These are phyloP conservation scores for Callosobruchus maculatus DNA, from an alignment of 2,888 invertebrate species.

Conservation along the genomic window DNA sequence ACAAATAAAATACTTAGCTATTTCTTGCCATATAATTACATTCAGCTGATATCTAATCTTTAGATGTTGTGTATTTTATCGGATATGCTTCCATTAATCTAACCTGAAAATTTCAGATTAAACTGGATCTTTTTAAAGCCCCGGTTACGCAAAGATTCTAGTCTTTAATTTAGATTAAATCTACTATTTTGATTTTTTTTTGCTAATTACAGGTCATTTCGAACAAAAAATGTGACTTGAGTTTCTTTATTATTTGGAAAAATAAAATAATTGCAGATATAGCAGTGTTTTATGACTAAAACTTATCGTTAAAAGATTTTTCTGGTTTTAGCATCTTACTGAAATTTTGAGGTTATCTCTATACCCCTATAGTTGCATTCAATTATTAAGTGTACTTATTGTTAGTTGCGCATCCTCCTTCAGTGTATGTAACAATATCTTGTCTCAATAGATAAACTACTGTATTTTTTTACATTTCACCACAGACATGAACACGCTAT, in stretches of 20 bases:
- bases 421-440: conserved; percentile 25
- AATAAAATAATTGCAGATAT: no score
- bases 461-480: background rate
- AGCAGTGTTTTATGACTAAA: no score
- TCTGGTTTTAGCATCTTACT: background rate
- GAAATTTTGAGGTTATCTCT: background rate
- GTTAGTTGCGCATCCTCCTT: conserved; percentile 41
- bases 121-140: background rate
- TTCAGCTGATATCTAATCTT: no score
- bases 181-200: no score
- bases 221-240: no score
- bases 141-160: no score
- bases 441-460: conserved; percentile 3
- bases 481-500: background rate
- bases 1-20: no score
- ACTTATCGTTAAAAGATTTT: no score
- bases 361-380: conserved; percentile 27
- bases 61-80: background rate
- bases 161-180: no score
- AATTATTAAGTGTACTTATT: conserved; percentile 36
- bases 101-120: background rate
- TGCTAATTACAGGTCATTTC: no score
- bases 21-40: no score
- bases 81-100: background rate
- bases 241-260: no score